Percentiles rank a stretch among this genome's conserved stretches.
Evolutionary conservation across 92 coral and sea anemone species (phyloP).

Genomic region (Galaxea fascicularis): DNA sequence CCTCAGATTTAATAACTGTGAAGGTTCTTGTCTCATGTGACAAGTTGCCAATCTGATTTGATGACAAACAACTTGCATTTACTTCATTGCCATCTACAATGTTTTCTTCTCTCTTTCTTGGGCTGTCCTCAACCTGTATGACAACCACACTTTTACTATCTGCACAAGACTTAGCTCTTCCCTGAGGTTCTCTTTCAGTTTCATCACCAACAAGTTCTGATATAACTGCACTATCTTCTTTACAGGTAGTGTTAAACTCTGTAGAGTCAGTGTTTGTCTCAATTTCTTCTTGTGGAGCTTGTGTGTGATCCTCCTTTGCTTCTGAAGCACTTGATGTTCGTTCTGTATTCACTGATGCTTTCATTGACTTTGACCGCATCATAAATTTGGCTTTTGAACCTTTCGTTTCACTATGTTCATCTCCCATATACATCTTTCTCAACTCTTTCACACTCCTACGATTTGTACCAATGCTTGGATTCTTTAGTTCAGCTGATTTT

Average conservation of each 20-base stretch:
- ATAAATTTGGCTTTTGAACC: background rate
- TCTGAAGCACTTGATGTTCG: conserved; percentile 11
- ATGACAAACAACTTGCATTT: background rate
- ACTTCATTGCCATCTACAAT: background rate
- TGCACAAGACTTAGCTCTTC: background rate
- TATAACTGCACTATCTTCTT: background rate
- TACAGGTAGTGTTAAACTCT: background rate
- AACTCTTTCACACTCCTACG: conserved; percentile 50
- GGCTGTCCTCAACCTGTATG: background rate
- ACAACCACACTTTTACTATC: background rate
- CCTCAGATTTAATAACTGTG: conserved; percentile 3
- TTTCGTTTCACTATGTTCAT: background rate
- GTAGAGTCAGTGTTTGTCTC: conserved; percentile 3
- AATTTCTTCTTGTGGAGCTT: background rate
- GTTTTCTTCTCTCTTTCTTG: background rate
- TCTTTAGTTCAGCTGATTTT: conserved; percentile 15
- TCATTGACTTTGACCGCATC: conserved; percentile 12
- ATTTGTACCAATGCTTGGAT: conserved; percentile 5
- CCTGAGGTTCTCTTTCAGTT: background rate
- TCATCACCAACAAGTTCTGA: background rate
- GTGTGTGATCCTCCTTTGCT: background rate
- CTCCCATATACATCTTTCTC: conserved; percentile 45
- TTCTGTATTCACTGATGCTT: conserved; percentile 2
- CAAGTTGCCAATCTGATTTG: background rate
- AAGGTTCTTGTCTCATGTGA: conserved; percentile 2